These are phyloP conservation scores for Capreolus pygargus DNA, from an alignment of 2,113 vertebrate genomes.

Conservation along the genomic window DNA sequence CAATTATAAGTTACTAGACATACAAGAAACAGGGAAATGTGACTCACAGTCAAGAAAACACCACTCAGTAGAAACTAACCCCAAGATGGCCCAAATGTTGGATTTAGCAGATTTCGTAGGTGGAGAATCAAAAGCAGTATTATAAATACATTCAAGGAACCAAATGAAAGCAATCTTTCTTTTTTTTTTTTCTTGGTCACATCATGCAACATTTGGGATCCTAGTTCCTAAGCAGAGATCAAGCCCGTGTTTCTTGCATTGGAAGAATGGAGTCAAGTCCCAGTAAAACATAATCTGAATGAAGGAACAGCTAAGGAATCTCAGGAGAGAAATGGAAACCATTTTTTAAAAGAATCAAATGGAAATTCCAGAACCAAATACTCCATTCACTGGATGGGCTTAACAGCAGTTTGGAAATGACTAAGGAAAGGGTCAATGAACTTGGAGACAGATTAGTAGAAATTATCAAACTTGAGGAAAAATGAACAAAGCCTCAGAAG, in stretches of 20 bases:
- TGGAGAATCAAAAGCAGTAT: background rate
- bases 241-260: background rate
- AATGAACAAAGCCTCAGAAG: background rate
- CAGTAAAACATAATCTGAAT: background rate
- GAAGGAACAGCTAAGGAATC: background rate
- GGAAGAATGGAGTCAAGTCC: background rate
- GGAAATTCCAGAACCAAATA: background rate
- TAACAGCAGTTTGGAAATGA: background rate
- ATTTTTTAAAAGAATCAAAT: background rate
- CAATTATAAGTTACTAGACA: background rate
- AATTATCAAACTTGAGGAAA: background rate
- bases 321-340: background rate
- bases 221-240: background rate
- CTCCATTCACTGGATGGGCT: background rate
- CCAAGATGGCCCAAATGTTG: background rate
- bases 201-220: background rate
- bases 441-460: background rate
- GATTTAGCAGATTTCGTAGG: background rate
- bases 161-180: background rate
- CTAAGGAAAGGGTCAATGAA: background rate
- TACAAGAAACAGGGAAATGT: background rate
- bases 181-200: background rate
- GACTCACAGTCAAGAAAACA: background rate
- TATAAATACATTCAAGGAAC: background rate
- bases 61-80: background rate